These are phyloP conservation scores for Malurus alboscapulatus DNA, from an alignment of 2,113 vertebrate species.

Conservation along the genomic window DNA sequence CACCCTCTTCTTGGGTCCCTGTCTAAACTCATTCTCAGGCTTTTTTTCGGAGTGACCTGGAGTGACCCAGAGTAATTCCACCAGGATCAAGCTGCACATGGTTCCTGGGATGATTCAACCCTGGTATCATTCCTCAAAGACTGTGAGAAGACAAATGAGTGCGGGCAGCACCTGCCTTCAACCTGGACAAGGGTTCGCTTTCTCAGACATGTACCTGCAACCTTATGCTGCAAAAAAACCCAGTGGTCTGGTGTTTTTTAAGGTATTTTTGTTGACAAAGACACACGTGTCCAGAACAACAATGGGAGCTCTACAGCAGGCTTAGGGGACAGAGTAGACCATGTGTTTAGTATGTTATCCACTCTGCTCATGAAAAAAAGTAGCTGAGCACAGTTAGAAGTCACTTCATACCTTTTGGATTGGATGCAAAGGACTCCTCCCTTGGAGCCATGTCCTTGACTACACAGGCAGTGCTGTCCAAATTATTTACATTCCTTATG, in stretches of 20 bases:
- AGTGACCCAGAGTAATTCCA: not conserved
- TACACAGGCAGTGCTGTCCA: not conserved
- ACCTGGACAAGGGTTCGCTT: not conserved
- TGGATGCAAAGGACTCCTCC: not conserved
- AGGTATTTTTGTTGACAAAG: not conserved
- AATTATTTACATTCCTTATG: not conserved
- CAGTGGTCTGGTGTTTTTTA: not conserved
- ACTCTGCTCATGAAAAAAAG: not conserved
- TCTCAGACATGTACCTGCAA: not conserved
- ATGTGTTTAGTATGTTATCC: not conserved
- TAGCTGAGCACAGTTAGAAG: not conserved
- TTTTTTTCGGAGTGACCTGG: not conserved
- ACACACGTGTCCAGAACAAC: accelerated
- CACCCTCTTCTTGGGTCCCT: not conserved
- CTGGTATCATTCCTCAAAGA: not conserved
- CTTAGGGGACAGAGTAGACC: not conserved
- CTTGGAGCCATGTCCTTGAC: accelerated
- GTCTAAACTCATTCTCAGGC: not conserved
- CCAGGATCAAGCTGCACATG: not conserved
- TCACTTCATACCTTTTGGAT: not conserved
- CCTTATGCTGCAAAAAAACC: not conserved
- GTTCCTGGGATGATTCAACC: not conserved
- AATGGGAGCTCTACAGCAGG: not conserved
- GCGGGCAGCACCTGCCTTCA: not conserved
- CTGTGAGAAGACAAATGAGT: not conserved